These are phyloP conservation scores for Mugil cephalus DNA, from an alignment of 2,113 vertebrate species.

Conservation along the genomic window DNA sequence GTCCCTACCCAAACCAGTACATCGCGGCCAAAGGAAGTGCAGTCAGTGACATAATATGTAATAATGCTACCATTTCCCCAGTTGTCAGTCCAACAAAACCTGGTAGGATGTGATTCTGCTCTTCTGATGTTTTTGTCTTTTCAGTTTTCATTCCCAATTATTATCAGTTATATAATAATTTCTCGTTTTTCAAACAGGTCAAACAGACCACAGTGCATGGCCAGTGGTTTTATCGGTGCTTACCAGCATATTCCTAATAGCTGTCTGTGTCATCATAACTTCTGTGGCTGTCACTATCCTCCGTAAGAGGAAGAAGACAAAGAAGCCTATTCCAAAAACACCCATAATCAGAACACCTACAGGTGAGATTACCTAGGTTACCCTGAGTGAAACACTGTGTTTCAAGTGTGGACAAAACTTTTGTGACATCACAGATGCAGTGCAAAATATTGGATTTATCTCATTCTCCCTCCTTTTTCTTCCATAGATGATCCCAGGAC, in stretches of 20 bases:
- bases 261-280: not conserved
- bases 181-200: not conserved
- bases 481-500: slow-evolving; percentile 56
- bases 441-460: not conserved
- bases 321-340: not conserved
- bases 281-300: not conserved
- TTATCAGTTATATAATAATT: not conserved
- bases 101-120: slow-evolving; percentile 26
- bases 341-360: slow-evolving; percentile 46
- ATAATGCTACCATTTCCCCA: fast-evolving
- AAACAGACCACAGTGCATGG: not conserved
- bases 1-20: slow-evolving; percentile 34
- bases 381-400: not conserved
- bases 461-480: not conserved
- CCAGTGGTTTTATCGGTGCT: not conserved
- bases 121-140: fast-evolving
- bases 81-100: fast-evolving
- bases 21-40: slow-evolving; percentile 47
- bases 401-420: not conserved
- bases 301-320: slow-evolving; percentile 3
- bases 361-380: slow-evolving; percentile 52
- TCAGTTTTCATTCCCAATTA: not conserved
- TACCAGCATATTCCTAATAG: not conserved
- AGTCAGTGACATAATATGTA: slow-evolving; percentile 68
- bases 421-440: not conserved